Conservation (phyloP, 2,113 vertebrate species). For the Malurus alboscapulatus region DNA sequence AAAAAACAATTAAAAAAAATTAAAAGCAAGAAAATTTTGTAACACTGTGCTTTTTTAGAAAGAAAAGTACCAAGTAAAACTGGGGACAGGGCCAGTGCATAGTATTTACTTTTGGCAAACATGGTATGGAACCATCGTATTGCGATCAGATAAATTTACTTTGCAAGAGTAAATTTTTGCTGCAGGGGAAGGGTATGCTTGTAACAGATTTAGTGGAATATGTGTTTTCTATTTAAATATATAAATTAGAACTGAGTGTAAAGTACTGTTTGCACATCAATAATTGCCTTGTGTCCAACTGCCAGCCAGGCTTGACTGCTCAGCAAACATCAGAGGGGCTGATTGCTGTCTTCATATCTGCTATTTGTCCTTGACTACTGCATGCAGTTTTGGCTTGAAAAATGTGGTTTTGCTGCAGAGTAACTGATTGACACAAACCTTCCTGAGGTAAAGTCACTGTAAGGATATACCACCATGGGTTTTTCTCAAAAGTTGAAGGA, state of each 20-base stretch:
- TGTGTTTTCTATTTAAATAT: slow-evolving; percentile 31
- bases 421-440: not conserved
- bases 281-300: not conserved
- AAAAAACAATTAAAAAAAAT: not conserved
- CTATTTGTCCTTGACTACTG: not conserved
- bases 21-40: not conserved
- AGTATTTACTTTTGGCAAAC: not conserved
- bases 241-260: slow-evolving; percentile 2
- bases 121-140: not conserved
- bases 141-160: not conserved
- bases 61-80: not conserved
- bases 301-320: not conserved
- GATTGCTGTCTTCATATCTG: not conserved
- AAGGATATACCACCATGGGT: not conserved
- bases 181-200: not conserved
- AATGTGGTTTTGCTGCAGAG: not conserved
- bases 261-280: slow-evolving; percentile 4
- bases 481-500: not conserved
- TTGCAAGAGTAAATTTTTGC: slow-evolving; percentile 12
- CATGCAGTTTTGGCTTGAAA: not conserved
- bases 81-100: not conserved
- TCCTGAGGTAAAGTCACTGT: not conserved
- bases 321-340: not conserved
- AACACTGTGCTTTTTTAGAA: not conserved
- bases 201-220: not conserved